Conservation (phyloP, 2,113 vertebrate species). For the Dicrurus megarhynchus region DNA sequence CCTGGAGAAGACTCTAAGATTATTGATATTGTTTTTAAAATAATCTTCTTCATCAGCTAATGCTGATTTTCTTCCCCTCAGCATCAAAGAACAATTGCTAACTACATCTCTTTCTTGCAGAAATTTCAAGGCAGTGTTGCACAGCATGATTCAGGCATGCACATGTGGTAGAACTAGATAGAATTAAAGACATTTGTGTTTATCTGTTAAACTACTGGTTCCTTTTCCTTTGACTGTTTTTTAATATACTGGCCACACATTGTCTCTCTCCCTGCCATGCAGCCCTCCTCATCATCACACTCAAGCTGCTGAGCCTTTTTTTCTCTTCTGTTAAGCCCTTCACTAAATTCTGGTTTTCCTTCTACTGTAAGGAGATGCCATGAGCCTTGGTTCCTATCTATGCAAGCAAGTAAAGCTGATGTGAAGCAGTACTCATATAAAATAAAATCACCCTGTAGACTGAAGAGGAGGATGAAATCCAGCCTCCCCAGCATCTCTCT, state of each 20-base stretch:
- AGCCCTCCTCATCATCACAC: neutral
- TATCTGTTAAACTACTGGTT: neutral
- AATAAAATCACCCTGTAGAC: neutral
- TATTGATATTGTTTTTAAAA: neutral
- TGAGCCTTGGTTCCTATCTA: neutral
- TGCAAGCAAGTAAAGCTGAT: neutral
- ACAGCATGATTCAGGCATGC: neutral
- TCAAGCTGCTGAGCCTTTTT: neutral
- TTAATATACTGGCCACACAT: neutral
- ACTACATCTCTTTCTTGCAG: neutral
- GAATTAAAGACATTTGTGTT: conserved; percentile 6
- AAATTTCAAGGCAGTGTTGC: neutral
- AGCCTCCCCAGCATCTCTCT: neutral
- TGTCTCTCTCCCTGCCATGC: neutral
- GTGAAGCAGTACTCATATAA: neutral
- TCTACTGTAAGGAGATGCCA: neutral
- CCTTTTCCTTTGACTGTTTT: neutral
- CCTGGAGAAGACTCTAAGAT: neutral
- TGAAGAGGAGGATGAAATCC: neutral
- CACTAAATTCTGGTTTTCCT: neutral
- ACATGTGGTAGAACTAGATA: neutral
- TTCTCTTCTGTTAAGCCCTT: neutral
- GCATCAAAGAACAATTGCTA: neutral
- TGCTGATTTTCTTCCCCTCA: neutral
- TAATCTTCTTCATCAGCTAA: neutral